Base-by-base conservation (phyloP, 2,797 vertebrate species). In the Cossypha niveicapilla region DNA sequence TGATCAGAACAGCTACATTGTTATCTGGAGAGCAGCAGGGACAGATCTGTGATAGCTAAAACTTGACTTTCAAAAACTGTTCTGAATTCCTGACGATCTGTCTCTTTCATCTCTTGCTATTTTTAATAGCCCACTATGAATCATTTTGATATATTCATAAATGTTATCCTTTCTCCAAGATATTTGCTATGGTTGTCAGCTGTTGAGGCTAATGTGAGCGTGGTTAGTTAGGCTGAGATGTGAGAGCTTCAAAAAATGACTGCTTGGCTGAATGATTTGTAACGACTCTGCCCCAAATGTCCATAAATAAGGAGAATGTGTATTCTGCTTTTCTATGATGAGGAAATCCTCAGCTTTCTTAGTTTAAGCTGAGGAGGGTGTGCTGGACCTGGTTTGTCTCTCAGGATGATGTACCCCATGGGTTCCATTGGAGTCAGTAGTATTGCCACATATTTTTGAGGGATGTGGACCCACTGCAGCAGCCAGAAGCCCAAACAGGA, bases 51-150 rank as follows among this genome's bases (percentile, higher is more conserved):
- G 92, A 86, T 85, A 94, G 79, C 90, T 89, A 92, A 87, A 96
- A 85, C 67, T 56, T 87, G 62, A 79, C 91, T 96, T 87, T 73
- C 70, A 54, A 45, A 84, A 87, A 39, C 65, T 39, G 18, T 42
- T 87, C 81, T 65, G 91, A 91, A 86, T 84, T 87, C 81, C 77
- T 18, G 42, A 85, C 68, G 73, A 92, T 73, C 87, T 91, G 80
- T 63, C 67, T 94, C 67, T 89, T 87, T 89, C 81, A 95, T 88
- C 61, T 94, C 73, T 56, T 84, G n/a, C 75, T 73, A 83, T 83
- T 92, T 96, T 96, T 90, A 86, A 93, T 90, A 88, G 76, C 44
- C 56, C 60, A 66, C 95, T 93, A 92, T 93, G 88, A 93, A 95
- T 93, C 35, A 92, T 90, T 94, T 88, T 88, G 88, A 83, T 92